These are phyloP conservation scores for Amblyopsis rosae DNA, from an alignment of 2,113 vertebrate species.

Conservation along the genomic window DNA sequence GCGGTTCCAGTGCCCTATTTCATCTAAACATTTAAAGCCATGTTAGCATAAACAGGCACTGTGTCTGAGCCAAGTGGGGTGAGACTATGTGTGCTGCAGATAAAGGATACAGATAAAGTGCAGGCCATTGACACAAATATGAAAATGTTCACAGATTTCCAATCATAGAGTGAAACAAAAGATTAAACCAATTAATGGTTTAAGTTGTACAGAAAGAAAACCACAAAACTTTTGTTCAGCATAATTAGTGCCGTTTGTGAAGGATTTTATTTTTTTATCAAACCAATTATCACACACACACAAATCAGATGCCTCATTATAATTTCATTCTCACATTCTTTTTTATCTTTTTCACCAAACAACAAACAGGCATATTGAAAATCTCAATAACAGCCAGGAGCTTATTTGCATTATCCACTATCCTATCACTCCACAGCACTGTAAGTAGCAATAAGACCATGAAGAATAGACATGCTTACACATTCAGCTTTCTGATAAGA, in stretches of 20 bases:
- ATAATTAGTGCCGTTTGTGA: constrained; percentile 51
- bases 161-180: constrained; percentile 33
- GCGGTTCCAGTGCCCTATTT: not conserved
- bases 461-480: constrained; percentile 34
- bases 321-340: constrained; percentile 40
- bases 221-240: constrained; percentile 24
- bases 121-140: not conserved
- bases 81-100: not conserved
- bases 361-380: constrained; percentile 48
- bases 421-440: constrained; percentile 35
- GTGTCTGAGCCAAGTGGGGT: not conserved
- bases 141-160: constrained; percentile 32
- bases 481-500: constrained; percentile 45
- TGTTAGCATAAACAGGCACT: not conserved
- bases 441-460: constrained; percentile 19
- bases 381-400: constrained; percentile 11
- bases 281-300: constrained; percentile 3
- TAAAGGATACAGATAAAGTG: constrained; percentile 4
- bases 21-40: not conserved
- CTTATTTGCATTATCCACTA: constrained; percentile 33
- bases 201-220: constrained; percentile 8
- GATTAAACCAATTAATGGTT: constrained; percentile 56
- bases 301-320: constrained; percentile 30
- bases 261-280: constrained; percentile 41
- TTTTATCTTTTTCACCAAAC: constrained; percentile 39